Evolutionary conservation across 2,888 invertebrate genomes (phyloP), one percentile per base, ranked within the genome.

Genomic region (Sinhomidia bicolor): DNA sequence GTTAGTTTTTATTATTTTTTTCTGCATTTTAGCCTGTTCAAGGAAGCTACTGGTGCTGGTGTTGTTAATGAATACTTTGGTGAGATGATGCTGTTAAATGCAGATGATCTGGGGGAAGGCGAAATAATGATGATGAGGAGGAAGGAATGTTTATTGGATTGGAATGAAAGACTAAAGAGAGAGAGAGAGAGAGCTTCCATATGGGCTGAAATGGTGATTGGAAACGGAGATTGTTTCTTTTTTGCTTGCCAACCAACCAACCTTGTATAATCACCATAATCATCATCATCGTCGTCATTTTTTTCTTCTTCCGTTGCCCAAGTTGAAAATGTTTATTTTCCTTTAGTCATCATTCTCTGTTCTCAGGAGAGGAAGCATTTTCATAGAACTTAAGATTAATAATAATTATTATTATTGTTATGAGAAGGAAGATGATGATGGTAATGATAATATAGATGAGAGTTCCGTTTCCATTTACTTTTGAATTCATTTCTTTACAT

Each of bases 91-190:
- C 3, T 71, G 68, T 41, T 71, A 12, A n/a, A 41, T 71, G 5
- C 41, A 41, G 68, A 71, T 81, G 65, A 65, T 44, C n/a, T n/a
- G n/a, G n/a, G 68, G 36, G 7, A 36, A 5, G 3, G 36, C 36
- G n/a, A n/a, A n/a, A n/a, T 71, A 20, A 41, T 44, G 29, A 65
- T 65, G 62, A 65, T 65, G 29, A 65, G 0, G 62, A 14, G 29
- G 32, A 65, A 47, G 85, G 85, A 85, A 85, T 85, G 85, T 85
- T 85, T 85, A 85, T 85, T 85, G 79, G 85, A 62, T 79, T 85
- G 85, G 54, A 79, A 78, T 85, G 78, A 65, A 65, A 57, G 36
- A 36, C 3, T 36, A 7, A 7, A 71, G 47, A 23, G 57, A 23
- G 57, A 57, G 57, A 23, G 57, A 26, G 17, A 71, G 29, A 82